These are phyloP conservation scores for Syngnathus acus DNA, from an alignment of 2,797 vertebrate species.

Conservation along the genomic window DNA sequence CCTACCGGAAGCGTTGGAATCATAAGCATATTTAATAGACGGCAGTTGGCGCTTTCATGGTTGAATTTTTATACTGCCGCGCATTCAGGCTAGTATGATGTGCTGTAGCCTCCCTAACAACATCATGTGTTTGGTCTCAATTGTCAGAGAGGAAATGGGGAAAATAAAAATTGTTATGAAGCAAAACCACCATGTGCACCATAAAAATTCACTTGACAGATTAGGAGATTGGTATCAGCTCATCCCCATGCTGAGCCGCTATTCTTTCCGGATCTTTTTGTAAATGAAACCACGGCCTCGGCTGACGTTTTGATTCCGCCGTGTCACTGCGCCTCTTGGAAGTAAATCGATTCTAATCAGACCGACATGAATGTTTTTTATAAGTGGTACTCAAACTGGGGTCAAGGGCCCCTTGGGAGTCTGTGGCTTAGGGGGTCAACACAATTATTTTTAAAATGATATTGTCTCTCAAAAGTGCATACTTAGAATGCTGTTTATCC, in stretches of 20 bases:
- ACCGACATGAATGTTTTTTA: neutral
- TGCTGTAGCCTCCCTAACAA: neutral
- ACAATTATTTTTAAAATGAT: neutral
- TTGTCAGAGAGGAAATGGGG: neutral
- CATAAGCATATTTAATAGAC: neutral
- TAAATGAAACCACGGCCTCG: neutral
- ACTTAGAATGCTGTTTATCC: no score
- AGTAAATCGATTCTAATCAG: conserved; percentile 5
- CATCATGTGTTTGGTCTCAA: neutral
- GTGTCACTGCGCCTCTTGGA: neutral
- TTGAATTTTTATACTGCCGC: neutral
- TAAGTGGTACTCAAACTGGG: neutral
- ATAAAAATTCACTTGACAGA: neutral
- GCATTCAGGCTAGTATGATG: neutral
- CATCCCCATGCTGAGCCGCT: neutral
- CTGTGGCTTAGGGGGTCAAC: neutral
- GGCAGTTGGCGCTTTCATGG: neutral
- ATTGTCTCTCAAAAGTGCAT: neutral
- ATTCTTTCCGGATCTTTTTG: neutral
- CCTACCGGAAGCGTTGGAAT: neutral
- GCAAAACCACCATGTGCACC: neutral
- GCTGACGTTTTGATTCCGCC: neutral
- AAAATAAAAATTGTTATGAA: neutral
- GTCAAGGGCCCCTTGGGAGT: neutral
- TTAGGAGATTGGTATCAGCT: neutral